Evolutionary conservation across 2,113 vertebrate genomes (phyloP).

Genomic region (Onychostoma macrolepis): DNA sequence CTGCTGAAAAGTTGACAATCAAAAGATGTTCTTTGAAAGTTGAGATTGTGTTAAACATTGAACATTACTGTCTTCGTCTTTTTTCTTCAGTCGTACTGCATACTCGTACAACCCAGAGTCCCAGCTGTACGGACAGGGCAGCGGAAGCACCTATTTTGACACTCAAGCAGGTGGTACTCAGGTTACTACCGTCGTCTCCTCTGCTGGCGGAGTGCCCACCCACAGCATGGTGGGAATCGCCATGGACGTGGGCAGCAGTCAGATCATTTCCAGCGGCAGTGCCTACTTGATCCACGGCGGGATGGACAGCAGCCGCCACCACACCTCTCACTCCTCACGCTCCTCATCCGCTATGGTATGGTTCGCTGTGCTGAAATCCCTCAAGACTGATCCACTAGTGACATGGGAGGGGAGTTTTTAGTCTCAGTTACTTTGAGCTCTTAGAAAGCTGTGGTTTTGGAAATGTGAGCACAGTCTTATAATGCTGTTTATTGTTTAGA

Average conservation of each 20-base stretch:
- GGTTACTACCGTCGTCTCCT: conserved; percentile 91
- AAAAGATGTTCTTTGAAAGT: neutral
- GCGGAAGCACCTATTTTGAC: conserved; percentile 88
- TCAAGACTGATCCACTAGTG: neutral
- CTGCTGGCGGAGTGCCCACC: conserved; percentile 83
- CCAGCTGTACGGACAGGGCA: conserved; percentile 89
- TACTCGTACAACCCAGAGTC: conserved; percentile 93
- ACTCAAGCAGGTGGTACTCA: conserved; percentile 84
- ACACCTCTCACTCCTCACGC: conserved; percentile 90
- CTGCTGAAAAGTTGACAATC: neutral
- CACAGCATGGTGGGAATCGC: conserved; percentile 97
- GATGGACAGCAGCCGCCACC: conserved; percentile 89
- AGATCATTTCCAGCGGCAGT: conserved; percentile 90
- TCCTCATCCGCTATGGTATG: conserved; percentile 98
- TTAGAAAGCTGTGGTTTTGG: neutral
- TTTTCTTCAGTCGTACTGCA: conserved; percentile 81
- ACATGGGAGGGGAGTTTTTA: neutral
- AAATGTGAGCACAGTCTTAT: neutral
- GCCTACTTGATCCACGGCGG: conserved; percentile 94
- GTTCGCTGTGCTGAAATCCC: conserved; percentile 37
- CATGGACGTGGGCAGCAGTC: conserved; percentile 91
- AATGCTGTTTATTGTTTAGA: neutral
- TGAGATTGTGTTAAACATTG: neutral
- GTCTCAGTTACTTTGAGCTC: neutral
- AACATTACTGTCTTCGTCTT: neutral